Evolutionary conservation across 92 coral and sea anemone species (phyloP), one percentile per base, ranked within the genome.

Genomic region (Palythoa grandis): DNA sequence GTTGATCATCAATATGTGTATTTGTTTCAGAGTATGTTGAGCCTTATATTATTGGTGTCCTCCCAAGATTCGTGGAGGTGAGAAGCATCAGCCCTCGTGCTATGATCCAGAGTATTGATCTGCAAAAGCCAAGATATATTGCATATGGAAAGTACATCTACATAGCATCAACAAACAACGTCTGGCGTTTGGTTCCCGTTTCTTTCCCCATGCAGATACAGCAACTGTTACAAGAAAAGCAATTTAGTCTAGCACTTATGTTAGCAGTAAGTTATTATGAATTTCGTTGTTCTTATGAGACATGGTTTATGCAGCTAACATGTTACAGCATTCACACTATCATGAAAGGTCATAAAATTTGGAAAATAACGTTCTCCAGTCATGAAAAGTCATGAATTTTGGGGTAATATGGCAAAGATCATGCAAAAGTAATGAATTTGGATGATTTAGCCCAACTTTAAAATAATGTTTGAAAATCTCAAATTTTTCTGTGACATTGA

Each of bases 161-260:
- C 56, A 91, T 97, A 25, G 99, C 99, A 56, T 97, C 99, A 11
- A 87, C 93, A 17, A 93, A 96, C 76, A 89, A 92, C 84, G 99
- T 97, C 39, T 97, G 99, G 99, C 95, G 94, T 76, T 94, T 97
- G 25, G 94, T 97, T 2, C 99, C 99, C 11, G 99, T 97, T 50
- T 88, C 99, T 38, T 80, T 97, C 53, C 99, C 98, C 0, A 97
- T 97, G 99, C 99, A 97, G 83, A 95, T 97, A 2, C 96, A 90
- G 74, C 99, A 97, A 72, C 97, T 97, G 40, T 76, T 97, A 37
- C 95, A 97, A 76, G 99, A 93, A 56, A 97, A 97, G 52, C 98
- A 97, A 88, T 97, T 97, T 52, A 95, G 91, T 54, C 89, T 97
- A 16, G 99, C 99, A 17, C 97, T 97, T 23, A 83, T 97, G 95